Evolutionary conservation across 2,113 vertebrate species (phyloP).

Genomic region (Sander vitreus): DNA sequence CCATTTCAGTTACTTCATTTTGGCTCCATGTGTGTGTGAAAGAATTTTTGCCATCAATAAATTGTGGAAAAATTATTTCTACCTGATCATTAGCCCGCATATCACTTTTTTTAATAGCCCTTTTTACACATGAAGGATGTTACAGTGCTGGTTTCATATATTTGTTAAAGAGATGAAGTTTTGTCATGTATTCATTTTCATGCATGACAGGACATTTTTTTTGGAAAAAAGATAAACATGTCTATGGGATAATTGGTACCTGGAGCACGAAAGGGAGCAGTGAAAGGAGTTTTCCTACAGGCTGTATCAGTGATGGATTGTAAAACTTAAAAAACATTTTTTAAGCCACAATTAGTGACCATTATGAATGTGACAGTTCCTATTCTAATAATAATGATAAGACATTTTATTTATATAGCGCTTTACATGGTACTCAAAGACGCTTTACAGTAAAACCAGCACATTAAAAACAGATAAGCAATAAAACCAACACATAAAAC

Average conservation of each 20-base stretch:
- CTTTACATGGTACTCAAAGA: too few relatives aligned
- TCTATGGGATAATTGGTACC: neutral
- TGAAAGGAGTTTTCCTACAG: neutral
- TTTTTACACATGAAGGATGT: neutral
- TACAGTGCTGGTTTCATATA: neutral
- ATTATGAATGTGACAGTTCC: too few relatives aligned
- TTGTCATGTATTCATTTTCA: neutral
- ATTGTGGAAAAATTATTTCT: neutral
- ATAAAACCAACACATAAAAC: too few relatives aligned
- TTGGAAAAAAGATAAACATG: neutral
- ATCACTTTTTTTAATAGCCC: neutral
- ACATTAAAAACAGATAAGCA: too few relatives aligned
- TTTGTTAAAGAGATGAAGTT: neutral
- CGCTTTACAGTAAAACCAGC: too few relatives aligned
- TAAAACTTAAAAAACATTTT: too few relatives aligned
- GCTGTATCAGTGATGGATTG: neutral
- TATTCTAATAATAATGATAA: too few relatives aligned
- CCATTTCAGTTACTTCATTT: neutral
- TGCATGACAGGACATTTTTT: neutral
- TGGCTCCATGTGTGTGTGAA: neutral
- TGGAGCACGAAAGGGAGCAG: neutral
- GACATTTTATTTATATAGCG: too few relatives aligned
- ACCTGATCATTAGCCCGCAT: neutral
- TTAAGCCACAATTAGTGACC: too few relatives aligned
- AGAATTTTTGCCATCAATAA: neutral